Evolutionary conservation across 2,888 invertebrate genomes (phyloP).

Genomic region (Aricia artaxerxes): DNA sequence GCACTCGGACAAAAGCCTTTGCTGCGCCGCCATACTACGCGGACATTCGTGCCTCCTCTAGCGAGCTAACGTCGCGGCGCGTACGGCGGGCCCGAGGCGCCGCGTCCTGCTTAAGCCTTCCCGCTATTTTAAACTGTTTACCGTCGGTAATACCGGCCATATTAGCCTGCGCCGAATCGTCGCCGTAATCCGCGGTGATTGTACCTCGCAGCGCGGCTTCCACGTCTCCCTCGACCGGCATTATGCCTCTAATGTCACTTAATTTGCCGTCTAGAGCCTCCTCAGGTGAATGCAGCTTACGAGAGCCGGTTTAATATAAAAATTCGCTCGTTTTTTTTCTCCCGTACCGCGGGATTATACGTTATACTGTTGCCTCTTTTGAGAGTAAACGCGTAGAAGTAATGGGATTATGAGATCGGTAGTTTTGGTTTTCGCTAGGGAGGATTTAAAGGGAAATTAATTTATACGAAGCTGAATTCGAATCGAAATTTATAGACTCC

Average conservation of each 20-base stretch:
- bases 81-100: conserved; percentile 39
- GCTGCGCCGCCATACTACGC: conserved; percentile 19
- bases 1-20: conserved; percentile 27
- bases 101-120: conserved; percentile 34
- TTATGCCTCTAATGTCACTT: conserved; percentile 78
- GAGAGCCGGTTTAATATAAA: conserved; percentile 75
- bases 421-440: conserved; percentile 57
- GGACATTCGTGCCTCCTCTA: conserved; percentile 34
- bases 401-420: conserved; percentile 69
- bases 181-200: conserved; percentile 44
- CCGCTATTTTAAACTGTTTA: conserved; percentile 38
- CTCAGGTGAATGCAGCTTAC: conserved; percentile 75
- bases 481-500: conserved; percentile 49
- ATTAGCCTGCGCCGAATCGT: conserved; percentile 39
- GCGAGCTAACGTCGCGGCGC: conserved; percentile 53
- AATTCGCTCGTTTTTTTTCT: conserved; percentile 64
- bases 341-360: conserved; percentile 61
- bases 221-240: conserved; percentile 69
- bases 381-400: conserved; percentile 73
- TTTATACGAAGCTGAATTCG: conserved; percentile 54
- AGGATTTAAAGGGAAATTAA: conserved; percentile 58
- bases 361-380: conserved; percentile 75
- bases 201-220: conserved; percentile 68
- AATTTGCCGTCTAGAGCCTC: conserved; percentile 77
- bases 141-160: conserved; percentile 37